These are phyloP conservation scores for Timandra comae DNA, from an alignment of 2,888 invertebrate species.

Conservation along the genomic window DNA sequence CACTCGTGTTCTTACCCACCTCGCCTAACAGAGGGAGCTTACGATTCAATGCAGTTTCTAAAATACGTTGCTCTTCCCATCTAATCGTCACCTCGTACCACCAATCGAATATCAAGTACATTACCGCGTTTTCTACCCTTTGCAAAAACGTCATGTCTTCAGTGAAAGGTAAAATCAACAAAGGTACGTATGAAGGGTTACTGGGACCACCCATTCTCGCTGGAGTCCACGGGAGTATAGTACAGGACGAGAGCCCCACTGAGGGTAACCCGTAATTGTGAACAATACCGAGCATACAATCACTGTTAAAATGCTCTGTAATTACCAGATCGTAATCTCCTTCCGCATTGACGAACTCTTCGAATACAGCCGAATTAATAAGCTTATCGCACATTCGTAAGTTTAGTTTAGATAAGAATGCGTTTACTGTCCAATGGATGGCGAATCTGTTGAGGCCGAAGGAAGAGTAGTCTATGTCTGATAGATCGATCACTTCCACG, in stretches of 20 bases:
- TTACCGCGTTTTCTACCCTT: conserved; percentile 54
- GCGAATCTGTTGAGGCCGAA: conserved; percentile 39
- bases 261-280: conserved; percentile 66
- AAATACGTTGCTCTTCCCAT: conserved; percentile 47
- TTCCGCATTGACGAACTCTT: conserved; percentile 47
- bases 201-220: conserved; percentile 61
- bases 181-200: conserved; percentile 73
- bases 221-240: conserved; percentile 56
- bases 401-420: conserved; percentile 47
- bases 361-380: conserved; percentile 53
- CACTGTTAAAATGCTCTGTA: conserved; percentile 65
- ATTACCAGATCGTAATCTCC: conserved; percentile 76
- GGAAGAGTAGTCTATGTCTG: conserved; percentile 28
- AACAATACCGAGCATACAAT: conserved; percentile 62
- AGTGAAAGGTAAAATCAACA: conserved; percentile 64
- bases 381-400: conserved; percentile 51
- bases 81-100: conserved; percentile 52
- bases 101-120: conserved; percentile 38
- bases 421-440: conserved; percentile 43
- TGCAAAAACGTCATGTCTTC: conserved; percentile 70
- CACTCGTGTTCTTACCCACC: conserved; percentile 67
- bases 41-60: conserved; percentile 60
- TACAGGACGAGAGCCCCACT: conserved; percentile 62
- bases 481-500: conserved; percentile 49
- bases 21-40: conserved; percentile 69